Conservation (phyloP, 2,113 vertebrate species). For the Rhinoptilus africanus region DNA sequence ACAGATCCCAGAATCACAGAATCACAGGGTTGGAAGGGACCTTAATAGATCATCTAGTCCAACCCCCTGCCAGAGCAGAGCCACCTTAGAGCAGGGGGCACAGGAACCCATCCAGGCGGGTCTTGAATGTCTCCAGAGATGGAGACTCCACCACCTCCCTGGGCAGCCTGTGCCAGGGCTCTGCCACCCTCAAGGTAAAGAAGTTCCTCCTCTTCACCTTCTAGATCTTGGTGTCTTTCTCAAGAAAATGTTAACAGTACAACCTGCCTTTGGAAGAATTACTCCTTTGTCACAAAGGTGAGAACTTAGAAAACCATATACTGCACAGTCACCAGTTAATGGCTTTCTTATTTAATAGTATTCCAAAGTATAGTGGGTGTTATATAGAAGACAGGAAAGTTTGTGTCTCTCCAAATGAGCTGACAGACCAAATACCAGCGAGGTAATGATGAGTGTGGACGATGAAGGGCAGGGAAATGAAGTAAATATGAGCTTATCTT, state of each 20-base stretch:
- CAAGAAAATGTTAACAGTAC: not conserved
- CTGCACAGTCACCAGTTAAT: not conserved
- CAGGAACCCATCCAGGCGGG: no score
- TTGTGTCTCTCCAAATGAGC: not conserved
- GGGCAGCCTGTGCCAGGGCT: no score
- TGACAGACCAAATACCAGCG: not conserved
- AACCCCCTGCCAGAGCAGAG: no score
- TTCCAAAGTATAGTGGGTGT: not conserved
- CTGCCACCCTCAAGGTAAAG: no score
- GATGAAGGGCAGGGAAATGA: not conserved
- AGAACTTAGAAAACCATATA: not conserved
- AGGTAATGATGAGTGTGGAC: not conserved
- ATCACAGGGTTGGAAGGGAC: no score
- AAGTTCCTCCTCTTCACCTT: no score
- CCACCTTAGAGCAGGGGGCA: no score
- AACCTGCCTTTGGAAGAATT: not conserved
- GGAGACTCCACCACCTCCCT: no score
- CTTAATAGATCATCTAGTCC: no score
- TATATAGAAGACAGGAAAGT: not conserved
- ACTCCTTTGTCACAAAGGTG: not conserved
- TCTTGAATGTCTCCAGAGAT: no score
- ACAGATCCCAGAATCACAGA: no score
- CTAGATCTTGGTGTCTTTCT: not conserved
- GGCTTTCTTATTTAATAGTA: not conserved
- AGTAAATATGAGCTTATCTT: not conserved